These are phyloP conservation scores for Choloepus hoffmanni DNA, from an alignment of 2,113 vertebrate genomes.

Conservation along the genomic window DNA sequence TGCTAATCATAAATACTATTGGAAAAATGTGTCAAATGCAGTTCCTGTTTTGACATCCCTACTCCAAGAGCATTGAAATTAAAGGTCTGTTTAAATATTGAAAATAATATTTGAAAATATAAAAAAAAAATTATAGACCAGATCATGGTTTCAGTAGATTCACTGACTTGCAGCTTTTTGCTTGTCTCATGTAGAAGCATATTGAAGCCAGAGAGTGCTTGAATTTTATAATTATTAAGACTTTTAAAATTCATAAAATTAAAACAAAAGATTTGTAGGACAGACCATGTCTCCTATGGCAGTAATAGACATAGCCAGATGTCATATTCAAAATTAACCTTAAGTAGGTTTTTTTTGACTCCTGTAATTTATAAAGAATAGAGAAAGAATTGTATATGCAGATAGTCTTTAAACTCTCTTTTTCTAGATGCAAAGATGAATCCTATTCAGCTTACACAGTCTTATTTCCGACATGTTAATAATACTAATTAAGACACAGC, in stretches of 20 bases:
- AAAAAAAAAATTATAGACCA: not conserved
- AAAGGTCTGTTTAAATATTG: conserved; percentile 6
- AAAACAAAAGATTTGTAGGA: not conserved
- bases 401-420: conserved; percentile 42
- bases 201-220: not conserved
- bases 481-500: conserved; percentile 62
- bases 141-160: not conserved
- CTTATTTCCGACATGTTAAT: conserved; percentile 68
- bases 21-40: not conserved
- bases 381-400: not conserved
- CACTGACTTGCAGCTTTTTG: not conserved
- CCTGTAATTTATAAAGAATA: not conserved
- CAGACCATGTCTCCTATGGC: not conserved
- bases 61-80: not conserved
- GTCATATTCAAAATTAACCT: not conserved
- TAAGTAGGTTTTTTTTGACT: not conserved
- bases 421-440: conserved; percentile 37
- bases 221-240: not conserved
- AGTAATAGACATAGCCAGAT: not conserved
- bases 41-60: not conserved
- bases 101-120: conserved; percentile 40
- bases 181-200: not conserved
- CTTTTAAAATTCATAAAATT: not conserved
- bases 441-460: not conserved
- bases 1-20: conserved; percentile 2